Conservation (phyloP, 2,797 vertebrate species). For the Echiichthys vipera region DNA sequence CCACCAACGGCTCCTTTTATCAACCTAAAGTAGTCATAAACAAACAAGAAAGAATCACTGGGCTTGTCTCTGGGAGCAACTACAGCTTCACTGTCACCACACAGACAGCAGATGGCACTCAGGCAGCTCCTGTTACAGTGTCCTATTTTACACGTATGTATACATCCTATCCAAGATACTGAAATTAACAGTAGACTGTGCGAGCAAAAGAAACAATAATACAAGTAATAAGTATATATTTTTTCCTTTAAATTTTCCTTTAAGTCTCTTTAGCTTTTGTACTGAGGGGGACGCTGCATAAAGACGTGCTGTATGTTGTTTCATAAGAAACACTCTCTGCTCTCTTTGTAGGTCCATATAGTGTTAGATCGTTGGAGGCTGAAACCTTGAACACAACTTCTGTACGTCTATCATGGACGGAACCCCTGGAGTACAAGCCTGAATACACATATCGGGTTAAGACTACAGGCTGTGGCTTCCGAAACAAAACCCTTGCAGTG, state of each 20-base stretch:
- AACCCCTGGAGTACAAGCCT: conserved; percentile 37
- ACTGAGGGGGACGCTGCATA: neutral
- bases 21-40: fast-evolving
- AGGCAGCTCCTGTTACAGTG: conserved; percentile 50
- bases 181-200: neutral
- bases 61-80: conserved; percentile 72
- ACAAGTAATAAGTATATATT: neutral
- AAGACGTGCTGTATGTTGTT: neutral
- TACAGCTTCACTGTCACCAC: conserved; percentile 78
- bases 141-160: conserved; percentile 75
- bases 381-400: conserved; percentile 58
- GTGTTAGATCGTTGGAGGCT: neutral
- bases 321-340: neutral
- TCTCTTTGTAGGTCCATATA: conserved; percentile 65
- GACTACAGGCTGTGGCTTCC: conserved; percentile 25
- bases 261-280: neutral
- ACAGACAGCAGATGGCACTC: conserved; percentile 63
- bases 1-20: neutral
- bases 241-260: neutral
- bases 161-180: neutral
- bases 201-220: neutral
- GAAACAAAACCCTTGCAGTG: neutral
- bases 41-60: neutral
- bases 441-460: conserved; percentile 59
- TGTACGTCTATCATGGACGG: conserved; percentile 49